Evolutionary conservation across 2,113 vertebrate genomes (phyloP).

Genomic region (Sciurus niger): DNA sequence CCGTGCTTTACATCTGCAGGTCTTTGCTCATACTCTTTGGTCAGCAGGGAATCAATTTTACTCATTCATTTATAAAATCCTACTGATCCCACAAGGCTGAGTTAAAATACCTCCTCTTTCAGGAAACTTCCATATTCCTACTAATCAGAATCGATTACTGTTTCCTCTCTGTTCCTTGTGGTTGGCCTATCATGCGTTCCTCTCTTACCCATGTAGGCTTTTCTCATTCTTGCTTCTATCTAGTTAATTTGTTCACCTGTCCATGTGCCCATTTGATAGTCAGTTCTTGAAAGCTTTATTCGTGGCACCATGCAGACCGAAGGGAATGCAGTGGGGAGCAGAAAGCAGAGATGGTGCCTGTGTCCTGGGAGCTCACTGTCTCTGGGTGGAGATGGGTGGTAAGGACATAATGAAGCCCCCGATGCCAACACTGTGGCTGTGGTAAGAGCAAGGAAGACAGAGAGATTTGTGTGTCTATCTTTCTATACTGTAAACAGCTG

Average conservation of each 20-base stretch:
- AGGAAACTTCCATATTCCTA: not conserved
- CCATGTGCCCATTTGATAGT: not conserved
- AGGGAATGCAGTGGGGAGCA: not conserved
- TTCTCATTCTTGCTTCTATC: not conserved
- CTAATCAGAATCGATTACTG: constrained; percentile 30
- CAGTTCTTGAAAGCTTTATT: not conserved
- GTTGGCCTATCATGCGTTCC: not conserved
- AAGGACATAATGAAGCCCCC: not conserved
- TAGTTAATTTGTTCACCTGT: not conserved
- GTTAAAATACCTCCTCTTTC: constrained; percentile 57
- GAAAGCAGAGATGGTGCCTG: not conserved
- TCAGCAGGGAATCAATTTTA: constrained; percentile 66
- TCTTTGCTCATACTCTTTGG: constrained; percentile 37
- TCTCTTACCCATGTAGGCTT: not conserved
- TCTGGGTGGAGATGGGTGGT: not conserved
- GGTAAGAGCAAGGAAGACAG: not conserved
- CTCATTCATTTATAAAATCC: constrained; percentile 31
- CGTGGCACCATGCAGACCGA: not conserved
- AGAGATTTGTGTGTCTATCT: not conserved
- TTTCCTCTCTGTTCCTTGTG: not conserved
- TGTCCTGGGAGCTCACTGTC: not conserved
- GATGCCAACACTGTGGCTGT: not conserved
- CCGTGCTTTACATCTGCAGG: not conserved
- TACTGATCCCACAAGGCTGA: constrained; percentile 39
- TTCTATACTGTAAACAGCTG: not conserved